These are phyloP conservation scores for Ophraella communa DNA, from an alignment of 2,888 invertebrate species.

Conservation along the genomic window DNA sequence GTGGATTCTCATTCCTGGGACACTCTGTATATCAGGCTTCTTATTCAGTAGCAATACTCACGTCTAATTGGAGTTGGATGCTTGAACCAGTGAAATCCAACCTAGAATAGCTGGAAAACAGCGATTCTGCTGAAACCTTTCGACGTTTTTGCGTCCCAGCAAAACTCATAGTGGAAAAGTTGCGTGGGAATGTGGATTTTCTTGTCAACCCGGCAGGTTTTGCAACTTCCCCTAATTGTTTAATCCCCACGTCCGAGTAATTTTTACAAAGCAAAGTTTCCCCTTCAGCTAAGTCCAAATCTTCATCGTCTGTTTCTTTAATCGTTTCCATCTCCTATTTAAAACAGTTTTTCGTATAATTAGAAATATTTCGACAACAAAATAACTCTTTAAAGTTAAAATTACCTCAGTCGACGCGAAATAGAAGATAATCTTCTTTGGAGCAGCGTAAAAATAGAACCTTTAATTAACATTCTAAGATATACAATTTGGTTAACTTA, in stretches of 20 bases:
- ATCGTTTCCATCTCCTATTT: conserved; percentile 74
- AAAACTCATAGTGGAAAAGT: conserved; percentile 58
- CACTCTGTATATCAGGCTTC: no score
- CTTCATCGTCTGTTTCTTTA: conserved; percentile 69
- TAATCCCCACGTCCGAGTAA: conserved; percentile 45
- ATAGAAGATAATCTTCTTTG: conserved; percentile 57
- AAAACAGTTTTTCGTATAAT: not conserved
- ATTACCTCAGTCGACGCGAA: conserved; percentile 59
- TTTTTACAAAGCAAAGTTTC: conserved; percentile 52
- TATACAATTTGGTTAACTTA: conserved; percentile 27
- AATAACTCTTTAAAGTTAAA: no score
- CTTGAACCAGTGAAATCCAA: conserved; percentile 79
- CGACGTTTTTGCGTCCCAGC: conserved; percentile 42
- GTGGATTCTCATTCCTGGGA: no score
- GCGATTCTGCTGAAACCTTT: conserved; percentile 63
- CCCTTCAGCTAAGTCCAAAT: conserved; percentile 62
- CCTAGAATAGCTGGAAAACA: conserved; percentile 74
- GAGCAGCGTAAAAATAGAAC: conserved; percentile 50
- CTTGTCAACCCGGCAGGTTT: conserved; percentile 51
- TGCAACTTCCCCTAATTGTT: conserved; percentile 53
- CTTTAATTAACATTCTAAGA: conserved; percentile 18
- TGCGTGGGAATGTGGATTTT: conserved; percentile 57
- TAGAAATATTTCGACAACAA: no score
- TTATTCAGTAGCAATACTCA: no score
- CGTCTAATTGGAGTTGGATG: conserved; percentile 70